Evolutionary conservation across 92 coral and sea anemone genomes (phyloP).

Genomic region (Zoanthus solanderi): DNA sequence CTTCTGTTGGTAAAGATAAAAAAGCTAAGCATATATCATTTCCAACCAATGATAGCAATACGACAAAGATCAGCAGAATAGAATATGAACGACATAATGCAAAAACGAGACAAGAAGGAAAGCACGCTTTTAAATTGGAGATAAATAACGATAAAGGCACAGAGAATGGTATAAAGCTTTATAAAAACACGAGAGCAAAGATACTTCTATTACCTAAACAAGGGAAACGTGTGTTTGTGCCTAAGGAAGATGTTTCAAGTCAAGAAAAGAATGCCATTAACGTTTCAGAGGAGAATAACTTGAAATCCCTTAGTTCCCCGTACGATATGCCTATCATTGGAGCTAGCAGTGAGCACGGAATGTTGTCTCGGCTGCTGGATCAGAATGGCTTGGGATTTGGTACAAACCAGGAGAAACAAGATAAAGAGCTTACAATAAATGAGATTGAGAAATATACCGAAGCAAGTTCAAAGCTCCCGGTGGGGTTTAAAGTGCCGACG

Average conservation of each 20-base stretch:
- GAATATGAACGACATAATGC: background rate
- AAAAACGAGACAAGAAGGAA: background rate
- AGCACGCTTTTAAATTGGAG: background rate
- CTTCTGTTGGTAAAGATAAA: background rate
- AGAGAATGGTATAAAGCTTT: background rate
- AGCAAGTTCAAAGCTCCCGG: conserved; percentile 31
- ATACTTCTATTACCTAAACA: background rate
- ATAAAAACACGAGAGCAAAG: background rate
- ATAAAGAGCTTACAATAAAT: conserved; percentile 24
- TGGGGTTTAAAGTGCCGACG: conserved; percentile 13
- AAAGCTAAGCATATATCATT: background rate
- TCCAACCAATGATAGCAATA: too few species aligned
- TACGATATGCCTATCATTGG: background rate
- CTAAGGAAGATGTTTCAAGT: conserved; percentile 26
- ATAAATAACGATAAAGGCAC: background rate
- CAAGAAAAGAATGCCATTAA: background rate
- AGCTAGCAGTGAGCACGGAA: conserved; percentile 20
- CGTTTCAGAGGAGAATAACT: background rate
- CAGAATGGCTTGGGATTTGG: conserved; percentile 28
- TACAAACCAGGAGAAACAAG: conserved; percentile 23
- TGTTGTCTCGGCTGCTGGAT: conserved; percentile 35
- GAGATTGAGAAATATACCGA: conserved; percentile 30
- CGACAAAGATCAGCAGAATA: background rate
- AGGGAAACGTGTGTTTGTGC: conserved; percentile 35
- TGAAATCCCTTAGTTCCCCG: background rate